Percentiles rank a stretch among this genome's conserved stretches.
Conservation (phyloP, 1,140 invertebrate species). For the Trinorchestia longiramus region DNA sequence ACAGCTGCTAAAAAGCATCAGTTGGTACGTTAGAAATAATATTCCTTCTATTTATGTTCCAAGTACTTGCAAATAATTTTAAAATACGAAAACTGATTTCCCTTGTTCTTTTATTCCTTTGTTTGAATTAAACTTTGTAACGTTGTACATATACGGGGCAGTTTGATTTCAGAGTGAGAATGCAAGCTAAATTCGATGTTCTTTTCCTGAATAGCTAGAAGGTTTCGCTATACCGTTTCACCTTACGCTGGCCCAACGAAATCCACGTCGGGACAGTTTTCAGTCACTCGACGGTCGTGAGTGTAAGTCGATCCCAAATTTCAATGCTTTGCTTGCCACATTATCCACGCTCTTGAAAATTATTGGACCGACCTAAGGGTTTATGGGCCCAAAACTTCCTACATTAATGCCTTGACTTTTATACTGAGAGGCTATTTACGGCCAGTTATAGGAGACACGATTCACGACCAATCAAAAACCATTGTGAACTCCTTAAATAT, state of each 20-base stretch:
- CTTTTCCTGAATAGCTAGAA: neutral
- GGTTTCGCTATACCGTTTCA: neutral
- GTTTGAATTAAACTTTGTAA: neutral
- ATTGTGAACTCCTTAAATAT: conserved; percentile 54
- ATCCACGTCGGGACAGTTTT: conserved; percentile 7
- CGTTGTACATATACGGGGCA: neutral
- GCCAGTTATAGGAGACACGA: conserved; percentile 50
- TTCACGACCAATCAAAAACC: conserved; percentile 54
- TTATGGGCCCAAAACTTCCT: conserved; percentile 53
- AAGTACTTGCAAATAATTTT: neutral
- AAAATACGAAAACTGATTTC: neutral
- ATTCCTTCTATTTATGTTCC: neutral
- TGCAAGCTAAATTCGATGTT: neutral
- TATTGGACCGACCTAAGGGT: conserved; percentile 50
- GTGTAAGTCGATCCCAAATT: conserved; percentile 42
- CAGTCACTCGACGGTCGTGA: neutral
- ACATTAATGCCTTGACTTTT: conserved; percentile 52
- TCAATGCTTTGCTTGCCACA: conserved; percentile 42
- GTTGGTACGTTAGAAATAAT: neutral
- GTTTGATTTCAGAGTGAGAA: neutral
- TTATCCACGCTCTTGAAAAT: conserved; percentile 49
- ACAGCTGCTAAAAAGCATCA: neutral
- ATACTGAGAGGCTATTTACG: conserved; percentile 46
- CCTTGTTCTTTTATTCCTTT: neutral
- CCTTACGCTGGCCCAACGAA: neutral